Evolutionary conservation across 2,113 vertebrate genomes (phyloP).

Genomic region (Oryctolagus cuniculus): mOryCun1.1 NC_091449.1:52905001-52905500

Average conservation of each 20-base stretch:
- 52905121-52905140: too few species aligned
- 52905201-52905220: background rate
- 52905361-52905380: constrained; percentile 33
- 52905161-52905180: too few species aligned
- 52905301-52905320: background rate
- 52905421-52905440: background rate
- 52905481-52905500: background rate
- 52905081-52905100: too few species aligned
- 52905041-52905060: too few species aligned
- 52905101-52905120: too few species aligned
- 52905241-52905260: background rate
- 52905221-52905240: background rate
- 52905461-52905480: background rate
- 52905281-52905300: background rate
- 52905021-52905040: too few species aligned
- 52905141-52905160: too few species aligned
- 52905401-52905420: background rate
- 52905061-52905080: too few species aligned
- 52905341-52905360: background rate
- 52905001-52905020: too few species aligned
- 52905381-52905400: background rate
- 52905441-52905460: background rate
- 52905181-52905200: background rate
- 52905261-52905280: background rate
- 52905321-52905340: background rate